Conservation (phyloP, 2,797 vertebrate species). For the Chrysocyon brachyurus region DNA sequence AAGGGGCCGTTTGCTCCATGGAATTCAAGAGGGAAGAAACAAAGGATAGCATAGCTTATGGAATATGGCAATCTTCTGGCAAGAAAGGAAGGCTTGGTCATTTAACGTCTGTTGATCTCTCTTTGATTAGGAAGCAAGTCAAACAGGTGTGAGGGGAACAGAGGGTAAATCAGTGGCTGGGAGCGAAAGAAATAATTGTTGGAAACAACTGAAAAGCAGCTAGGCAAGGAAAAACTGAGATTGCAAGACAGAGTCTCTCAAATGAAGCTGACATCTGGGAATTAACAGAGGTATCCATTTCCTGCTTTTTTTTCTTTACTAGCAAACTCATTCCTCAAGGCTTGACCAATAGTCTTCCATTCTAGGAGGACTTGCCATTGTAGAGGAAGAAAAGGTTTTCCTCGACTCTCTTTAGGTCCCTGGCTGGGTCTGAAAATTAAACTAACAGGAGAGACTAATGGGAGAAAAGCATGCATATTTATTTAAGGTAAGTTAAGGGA, state of each 20-base stretch:
- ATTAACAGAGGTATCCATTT: not conserved
- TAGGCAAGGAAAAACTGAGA: not conserved
- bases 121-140: not conserved
- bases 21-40: not conserved
- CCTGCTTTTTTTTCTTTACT: not conserved
- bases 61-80: too few species aligned
- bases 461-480: not conserved
- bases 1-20: not conserved
- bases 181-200: not conserved
- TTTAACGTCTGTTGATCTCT: not conserved
- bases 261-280: not conserved
- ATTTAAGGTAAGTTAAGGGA: not conserved
- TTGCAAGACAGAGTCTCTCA: not conserved
- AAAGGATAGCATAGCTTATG: accelerated
- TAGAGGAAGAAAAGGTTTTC: not conserved
- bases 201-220: not conserved
- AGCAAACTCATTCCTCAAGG: not conserved
- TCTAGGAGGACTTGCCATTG: not conserved
- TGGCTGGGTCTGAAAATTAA: not conserved
- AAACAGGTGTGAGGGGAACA: not conserved
- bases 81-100: not conserved
- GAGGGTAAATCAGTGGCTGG: not conserved
- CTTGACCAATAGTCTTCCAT: not conserved
- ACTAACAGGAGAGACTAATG: not conserved
- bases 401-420: not conserved